phyloP scores from a whole-genome alignment of 2,888 invertebrate species.

The Eristalis arbustorum region DNA sequence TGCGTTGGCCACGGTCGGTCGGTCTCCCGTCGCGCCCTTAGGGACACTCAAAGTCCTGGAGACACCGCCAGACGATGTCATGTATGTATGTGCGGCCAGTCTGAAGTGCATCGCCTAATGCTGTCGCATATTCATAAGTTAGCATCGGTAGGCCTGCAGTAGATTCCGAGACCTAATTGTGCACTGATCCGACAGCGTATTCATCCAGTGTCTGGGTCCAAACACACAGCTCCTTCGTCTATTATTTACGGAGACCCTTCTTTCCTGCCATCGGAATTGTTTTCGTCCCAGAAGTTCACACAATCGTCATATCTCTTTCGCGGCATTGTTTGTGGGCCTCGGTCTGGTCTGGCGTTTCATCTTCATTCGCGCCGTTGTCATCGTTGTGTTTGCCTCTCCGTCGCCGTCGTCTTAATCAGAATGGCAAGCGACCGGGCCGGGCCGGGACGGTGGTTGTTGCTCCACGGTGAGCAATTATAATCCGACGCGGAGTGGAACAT shows the following conservation, averaged over 20 bases:
- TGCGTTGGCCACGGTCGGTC: conserved; percentile 12
- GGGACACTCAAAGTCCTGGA: conserved; percentile 28
- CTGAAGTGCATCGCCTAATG: conserved; percentile 51
- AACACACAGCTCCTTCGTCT: conserved; percentile 51
- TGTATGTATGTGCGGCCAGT: conserved; percentile 9
- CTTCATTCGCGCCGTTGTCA: conserved; percentile 16
- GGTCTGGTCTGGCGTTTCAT: conserved; percentile 55
- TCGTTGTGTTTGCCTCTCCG: background rate
- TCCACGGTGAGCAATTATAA: conserved; percentile 65
- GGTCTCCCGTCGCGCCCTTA: conserved; percentile 8
- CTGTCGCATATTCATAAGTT: conserved; percentile 56
- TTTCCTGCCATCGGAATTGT: conserved; percentile 39
- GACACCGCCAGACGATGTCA: conserved; percentile 11
- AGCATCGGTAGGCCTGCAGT: conserved; percentile 45
- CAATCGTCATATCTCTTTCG: conserved; percentile 62
- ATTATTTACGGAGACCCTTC: conserved; percentile 48
- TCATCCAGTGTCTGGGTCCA: conserved; percentile 61
- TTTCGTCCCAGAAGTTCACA: conserved; percentile 63
- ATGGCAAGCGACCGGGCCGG: background rate
- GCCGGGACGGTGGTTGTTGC: conserved; percentile 45
- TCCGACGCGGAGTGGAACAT: conserved; percentile 62
- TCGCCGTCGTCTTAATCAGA: conserved; percentile 1
- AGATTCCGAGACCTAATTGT: conserved; percentile 67
- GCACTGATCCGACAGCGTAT: conserved; percentile 59
- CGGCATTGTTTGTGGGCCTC: conserved; percentile 62